A percentile compares a stretch with the other conserved stretches of the same genome.
These are phyloP conservation scores for Corythornis leucogaster DNA, from an alignment of 2,797 vertebrate genomes.

Conservation along the genomic window DNA sequence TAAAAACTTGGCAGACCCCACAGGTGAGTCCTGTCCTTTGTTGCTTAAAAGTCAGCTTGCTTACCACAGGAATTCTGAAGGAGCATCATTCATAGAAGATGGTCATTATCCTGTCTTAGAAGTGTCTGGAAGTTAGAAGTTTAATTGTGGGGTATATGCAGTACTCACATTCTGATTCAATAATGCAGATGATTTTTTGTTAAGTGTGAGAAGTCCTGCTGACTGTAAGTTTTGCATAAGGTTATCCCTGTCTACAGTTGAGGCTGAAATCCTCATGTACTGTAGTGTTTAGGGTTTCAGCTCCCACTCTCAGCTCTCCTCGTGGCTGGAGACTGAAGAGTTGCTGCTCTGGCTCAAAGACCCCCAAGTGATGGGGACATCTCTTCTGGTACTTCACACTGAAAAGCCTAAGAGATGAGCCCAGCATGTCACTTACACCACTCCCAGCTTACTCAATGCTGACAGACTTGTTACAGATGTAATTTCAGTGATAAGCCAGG, in stretches of 20 bases:
- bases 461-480: not conserved
- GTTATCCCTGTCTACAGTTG: not conserved
- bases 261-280: not conserved
- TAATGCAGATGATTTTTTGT: not conserved
- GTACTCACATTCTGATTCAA: not conserved
- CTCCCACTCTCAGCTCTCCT: not conserved
- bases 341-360: not conserved
- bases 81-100: not conserved
- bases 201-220: not conserved
- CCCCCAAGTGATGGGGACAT: too few relatives aligned
- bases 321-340: not conserved
- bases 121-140: not conserved
- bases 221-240: not conserved
- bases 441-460: not conserved
- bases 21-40: not conserved
- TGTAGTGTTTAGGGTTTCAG: not conserved
- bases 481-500: not conserved
- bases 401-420: not conserved
- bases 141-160: not conserved
- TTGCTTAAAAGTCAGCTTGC: not conserved
- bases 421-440: not conserved
- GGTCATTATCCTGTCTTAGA: not conserved
- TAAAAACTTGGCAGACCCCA: not conserved
- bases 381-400: not conserved
- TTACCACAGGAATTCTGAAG: not conserved